Conservation (phyloP, 2,888 invertebrate species). For the Itoplectis maculator region DNA sequence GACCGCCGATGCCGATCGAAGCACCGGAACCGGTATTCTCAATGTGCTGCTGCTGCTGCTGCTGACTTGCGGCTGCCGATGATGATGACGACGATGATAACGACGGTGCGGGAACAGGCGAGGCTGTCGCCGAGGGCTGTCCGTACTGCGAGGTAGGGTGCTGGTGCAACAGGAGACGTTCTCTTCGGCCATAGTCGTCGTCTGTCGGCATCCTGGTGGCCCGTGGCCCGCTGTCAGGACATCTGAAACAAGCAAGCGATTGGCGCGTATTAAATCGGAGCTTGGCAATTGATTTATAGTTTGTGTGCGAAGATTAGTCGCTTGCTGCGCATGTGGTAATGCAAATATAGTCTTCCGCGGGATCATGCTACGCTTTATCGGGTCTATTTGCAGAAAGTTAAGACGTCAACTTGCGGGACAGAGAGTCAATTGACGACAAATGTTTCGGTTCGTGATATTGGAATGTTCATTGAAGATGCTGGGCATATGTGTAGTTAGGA, state of each 20-base stretch:
- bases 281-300: conserved; percentile 9
- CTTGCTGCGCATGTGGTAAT: conserved; percentile 20
- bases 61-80: conserved; percentile 75
- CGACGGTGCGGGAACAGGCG: conserved; percentile 72
- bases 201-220: conserved; percentile 88
- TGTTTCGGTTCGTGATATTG: not conserved
- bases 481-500: too few relatives aligned
- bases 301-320: not conserved
- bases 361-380: not conserved
- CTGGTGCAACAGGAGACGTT: conserved; percentile 84
- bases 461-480: conserved; percentile 2
- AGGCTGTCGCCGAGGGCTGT: conserved; percentile 73
- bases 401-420: not conserved
- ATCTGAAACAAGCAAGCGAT: conserved; percentile 84
- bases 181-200: conserved; percentile 85
- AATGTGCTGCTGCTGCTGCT: conserved; percentile 75
- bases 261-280: not conserved
- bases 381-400: conserved; percentile 10
- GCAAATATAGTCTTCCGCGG: not conserved
- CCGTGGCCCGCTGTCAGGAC: conserved; percentile 89
- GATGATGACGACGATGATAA: conserved; percentile 81
- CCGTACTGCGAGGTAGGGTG: conserved; percentile 82
- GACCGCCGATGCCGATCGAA: conserved; percentile 78
- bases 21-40: conserved; percentile 74
- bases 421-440: not conserved